These are phyloP conservation scores for Glaucopsyche alexis DNA, from an alignment of 2,888 invertebrate genomes.

Conservation along the genomic window DNA sequence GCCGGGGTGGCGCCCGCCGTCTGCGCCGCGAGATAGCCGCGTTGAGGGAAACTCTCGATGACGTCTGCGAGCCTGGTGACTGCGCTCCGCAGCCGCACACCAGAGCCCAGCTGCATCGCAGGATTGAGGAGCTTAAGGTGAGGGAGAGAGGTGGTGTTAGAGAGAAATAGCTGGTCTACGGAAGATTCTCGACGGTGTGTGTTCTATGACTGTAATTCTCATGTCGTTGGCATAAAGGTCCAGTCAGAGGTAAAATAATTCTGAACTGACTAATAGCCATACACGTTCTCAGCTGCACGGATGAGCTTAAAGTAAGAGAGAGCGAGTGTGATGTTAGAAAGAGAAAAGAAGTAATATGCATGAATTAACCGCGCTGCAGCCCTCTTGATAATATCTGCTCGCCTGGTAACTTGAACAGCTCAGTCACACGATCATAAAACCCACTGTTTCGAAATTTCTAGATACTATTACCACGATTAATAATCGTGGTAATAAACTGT, in stretches of 20 bases:
- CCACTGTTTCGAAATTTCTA: not conserved
- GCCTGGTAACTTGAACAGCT: not conserved
- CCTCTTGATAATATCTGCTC: not conserved
- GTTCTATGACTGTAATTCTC: no score
- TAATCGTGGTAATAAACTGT: not conserved
- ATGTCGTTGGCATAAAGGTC: no score
- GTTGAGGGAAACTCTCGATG: conserved; percentile 80
- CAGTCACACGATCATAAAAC: not conserved
- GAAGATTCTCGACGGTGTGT: not conserved
- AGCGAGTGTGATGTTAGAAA: not conserved
- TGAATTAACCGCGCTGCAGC: not conserved
- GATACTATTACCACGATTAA: no score
- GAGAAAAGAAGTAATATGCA: not conserved
- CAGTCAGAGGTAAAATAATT: no score
- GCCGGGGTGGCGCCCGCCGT: conserved; percentile 69
- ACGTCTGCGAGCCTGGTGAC: conserved; percentile 81
- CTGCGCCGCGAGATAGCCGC: conserved; percentile 82
- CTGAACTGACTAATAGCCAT: no score
- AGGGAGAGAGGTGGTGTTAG: not conserved
- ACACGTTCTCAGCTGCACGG: no score
- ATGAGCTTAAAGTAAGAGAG: no score
- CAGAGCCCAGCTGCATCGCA: conserved; percentile 67
- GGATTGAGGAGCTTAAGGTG: conserved; percentile 73
- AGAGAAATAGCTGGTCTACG: not conserved
- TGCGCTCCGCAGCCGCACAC: conserved; percentile 78